Evolutionary conservation across 2,797 vertebrate genomes (phyloP).

Genomic region (Falco novaeseelandiae): DNA sequence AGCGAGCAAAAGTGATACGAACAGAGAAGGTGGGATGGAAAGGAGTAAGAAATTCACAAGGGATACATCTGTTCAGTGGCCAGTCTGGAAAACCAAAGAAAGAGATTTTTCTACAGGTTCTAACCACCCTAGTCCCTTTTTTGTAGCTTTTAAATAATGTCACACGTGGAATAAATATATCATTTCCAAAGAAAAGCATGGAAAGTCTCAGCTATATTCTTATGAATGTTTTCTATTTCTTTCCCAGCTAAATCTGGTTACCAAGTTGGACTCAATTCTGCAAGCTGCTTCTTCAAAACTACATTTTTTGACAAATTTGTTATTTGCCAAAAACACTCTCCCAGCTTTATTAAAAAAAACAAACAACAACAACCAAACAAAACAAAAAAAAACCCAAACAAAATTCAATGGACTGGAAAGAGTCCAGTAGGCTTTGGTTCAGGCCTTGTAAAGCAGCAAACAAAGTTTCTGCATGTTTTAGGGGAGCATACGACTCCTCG

Average conservation of each 20-base stretch:
- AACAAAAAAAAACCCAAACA: neutral
- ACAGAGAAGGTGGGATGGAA: neutral
- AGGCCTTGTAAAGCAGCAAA: conserved; percentile 47
- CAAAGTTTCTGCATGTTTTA: conserved; percentile 44
- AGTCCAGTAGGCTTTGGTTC: conserved; percentile 40
- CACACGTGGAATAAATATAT: conserved; percentile 27
- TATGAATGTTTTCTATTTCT: conserved; percentile 33
- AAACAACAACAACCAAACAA: neutral
- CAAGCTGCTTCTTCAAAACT: conserved; percentile 15
- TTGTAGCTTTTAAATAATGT: conserved; percentile 18
- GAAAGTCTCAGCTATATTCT: conserved; percentile 10
- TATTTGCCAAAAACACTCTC: conserved; percentile 29
- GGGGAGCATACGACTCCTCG: neutral
- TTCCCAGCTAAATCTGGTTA: conserved; percentile 44
- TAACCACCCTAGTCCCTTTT: neutral
- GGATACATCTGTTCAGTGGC: neutral
- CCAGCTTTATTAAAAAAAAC: neutral
- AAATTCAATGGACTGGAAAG: conserved; percentile 59
- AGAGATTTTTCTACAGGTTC: neutral
- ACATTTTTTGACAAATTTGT: neutral
- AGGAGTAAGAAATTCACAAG: neutral
- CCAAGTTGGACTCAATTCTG: neutral
- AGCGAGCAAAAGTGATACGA: neutral
- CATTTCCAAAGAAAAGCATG: conserved; percentile 8
- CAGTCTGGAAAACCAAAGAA: neutral